Evolutionary conservation across 2,113 vertebrate species (phyloP), one percentile per base, ranked within the genome.

Genomic region (Poicephalus gulielmi): DNA sequence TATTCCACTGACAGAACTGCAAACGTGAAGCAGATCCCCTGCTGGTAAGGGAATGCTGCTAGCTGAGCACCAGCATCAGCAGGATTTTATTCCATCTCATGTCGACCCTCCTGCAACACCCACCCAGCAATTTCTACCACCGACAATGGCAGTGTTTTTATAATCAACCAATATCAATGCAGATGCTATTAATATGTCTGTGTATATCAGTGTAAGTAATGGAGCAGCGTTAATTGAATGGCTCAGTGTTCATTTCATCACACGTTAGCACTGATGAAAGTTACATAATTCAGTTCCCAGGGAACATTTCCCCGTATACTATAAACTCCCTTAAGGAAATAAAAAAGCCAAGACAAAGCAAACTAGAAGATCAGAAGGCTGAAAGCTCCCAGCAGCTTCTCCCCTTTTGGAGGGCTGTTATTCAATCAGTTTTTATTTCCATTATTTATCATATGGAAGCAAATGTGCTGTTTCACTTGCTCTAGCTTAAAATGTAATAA

Each of bases 381-480:
- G 84, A 89, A 88, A 86, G 83, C 92, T 90, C 86, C 43, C 23
- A 84, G 83, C 23, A 18, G 90, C 73, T 79, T 92, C 77, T 82
- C 27, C 63, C 13, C 75, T 94, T 78, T 80, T 59, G 50, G 46
- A 94, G 43, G n/a, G 82, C 70, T 87, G 82, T 88, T 97, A 94
- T 92, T 97, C 94, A 91, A 95, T 95, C 95, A 96, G 87, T n/a
- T 96, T 95, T 95, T 94, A 85, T 95, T 92, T 95, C 90, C 73
- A 92, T 76, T 95, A 94, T 93, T 95, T 94, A 91, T 95, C 87
- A 91, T 44, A 73, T 64, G 84, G 82, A 50, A 78, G 82, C 37
- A 66, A 90, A 13, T 5, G 43, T 39, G 41, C 68, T 17, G 4
- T 50, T 83, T 74, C 76, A 49, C 46, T 41, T 55, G 60, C 68